Evolutionary conservation across 2,797 vertebrate genomes (phyloP), one percentile per base, ranked within the genome.

Genomic region (Sebastes matsubarae): DNA sequence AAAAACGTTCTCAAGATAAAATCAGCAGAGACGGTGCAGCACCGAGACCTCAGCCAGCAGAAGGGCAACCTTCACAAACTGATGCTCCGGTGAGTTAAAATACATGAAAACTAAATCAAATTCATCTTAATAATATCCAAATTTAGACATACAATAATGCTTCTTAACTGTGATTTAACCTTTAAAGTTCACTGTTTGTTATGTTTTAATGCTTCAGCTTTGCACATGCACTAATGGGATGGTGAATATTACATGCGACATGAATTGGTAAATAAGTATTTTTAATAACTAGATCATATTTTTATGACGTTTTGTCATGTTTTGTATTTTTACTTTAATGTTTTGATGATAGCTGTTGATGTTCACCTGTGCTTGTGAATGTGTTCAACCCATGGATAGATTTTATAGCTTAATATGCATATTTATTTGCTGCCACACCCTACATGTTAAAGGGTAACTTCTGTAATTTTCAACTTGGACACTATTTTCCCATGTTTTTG

Each of bases 201-300:
- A 34, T 75, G 52, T 75, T 65, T 81, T 69, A 73, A 81, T 84
- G 73, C 81, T 84, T 79, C 84, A 91, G 85, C 59, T 63, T 52
- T 78, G 29, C 78, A 42, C 10, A 27, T 36, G 60, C 52, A 27
- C 36, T 59, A 61, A 77, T 66, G 61, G 85, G 67, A 88, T 54
- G 61, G 58, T 55, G 68, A 80, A 59, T 79, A 67, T 72, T 79
- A 81, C 32, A 68, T 71, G 24, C 71, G 4, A 30, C 79, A 63
- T 74, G 79, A 84, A 80, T 67, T 86, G 88, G 89, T 91, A 90
- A 91, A 88, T 66, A 75, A 60, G 6, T 57, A 54, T 81, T 79
- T 81, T 79, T 60, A 46, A 30, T 59, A 34, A 34, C 5, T 68
- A 61, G 2, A 60, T 50, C 14, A 63, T 5, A 25, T 61, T 77